Conservation (phyloP, 2,888 invertebrate species). For the Nemurella pictetii region DNA sequence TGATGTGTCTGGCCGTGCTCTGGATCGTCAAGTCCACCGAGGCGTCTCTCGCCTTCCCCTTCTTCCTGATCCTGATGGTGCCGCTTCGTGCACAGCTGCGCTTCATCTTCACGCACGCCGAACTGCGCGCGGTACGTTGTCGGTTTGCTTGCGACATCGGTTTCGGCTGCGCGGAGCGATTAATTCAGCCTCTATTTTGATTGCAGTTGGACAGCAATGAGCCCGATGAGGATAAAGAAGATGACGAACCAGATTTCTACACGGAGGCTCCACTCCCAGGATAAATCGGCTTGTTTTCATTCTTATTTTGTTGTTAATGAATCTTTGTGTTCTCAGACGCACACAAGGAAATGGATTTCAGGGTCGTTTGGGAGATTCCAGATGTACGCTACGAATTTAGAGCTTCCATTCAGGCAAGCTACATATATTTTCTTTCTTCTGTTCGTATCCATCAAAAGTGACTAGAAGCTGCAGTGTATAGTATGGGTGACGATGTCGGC, state of each 20-base stretch:
- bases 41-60: conserved; percentile 89
- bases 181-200: conserved; percentile 34
- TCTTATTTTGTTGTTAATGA: background rate
- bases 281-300: conserved; percentile 52
- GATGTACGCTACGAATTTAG: background rate
- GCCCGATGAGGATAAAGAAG: conserved; percentile 69
- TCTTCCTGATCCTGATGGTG: conserved; percentile 90
- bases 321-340: background rate
- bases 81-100: conserved; percentile 77
- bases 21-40: conserved; percentile 90
- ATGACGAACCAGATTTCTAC: conserved; percentile 93
- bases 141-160: too few species aligned
- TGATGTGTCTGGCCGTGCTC: conserved; percentile 73
- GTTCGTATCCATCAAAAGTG: too few species aligned
- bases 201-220: conserved; percentile 83
- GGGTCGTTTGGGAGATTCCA: background rate
- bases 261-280: conserved; percentile 85
- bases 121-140: conserved; percentile 82
- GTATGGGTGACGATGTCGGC: background rate
- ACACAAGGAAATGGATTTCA: background rate
- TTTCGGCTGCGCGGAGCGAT: too few species aligned
- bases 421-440: too few species aligned
- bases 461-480: background rate
- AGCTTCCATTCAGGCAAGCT: too few species aligned
- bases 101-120: conserved; percentile 75